Conservation (phyloP, 2,797 vertebrate species). For the Dryobates pubescens region DNA sequence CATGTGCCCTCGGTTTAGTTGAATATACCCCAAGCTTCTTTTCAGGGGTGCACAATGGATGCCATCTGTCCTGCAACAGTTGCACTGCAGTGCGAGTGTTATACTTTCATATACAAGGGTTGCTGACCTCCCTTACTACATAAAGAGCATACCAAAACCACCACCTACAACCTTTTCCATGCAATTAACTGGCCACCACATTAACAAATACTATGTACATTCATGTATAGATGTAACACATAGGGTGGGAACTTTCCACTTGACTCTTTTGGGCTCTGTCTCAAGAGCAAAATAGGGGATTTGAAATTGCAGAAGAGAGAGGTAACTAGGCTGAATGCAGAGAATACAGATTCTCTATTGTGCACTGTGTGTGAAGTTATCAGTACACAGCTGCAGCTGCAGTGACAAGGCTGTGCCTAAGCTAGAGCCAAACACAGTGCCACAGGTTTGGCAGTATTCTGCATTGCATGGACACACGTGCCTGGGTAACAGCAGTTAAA, state of each 20-base stretch:
- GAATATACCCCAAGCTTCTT: not conserved
- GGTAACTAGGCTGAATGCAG: not conserved
- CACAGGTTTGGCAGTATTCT: rapidly evolving
- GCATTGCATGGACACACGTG: rapidly evolving
- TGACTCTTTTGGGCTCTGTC: not conserved
- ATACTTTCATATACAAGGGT: not conserved
- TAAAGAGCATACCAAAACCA: not conserved
- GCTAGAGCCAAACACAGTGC: not conserved
- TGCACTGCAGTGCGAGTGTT: not conserved
- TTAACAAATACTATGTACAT: not conserved
- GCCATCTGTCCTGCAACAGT: not conserved
- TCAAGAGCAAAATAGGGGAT: not conserved
- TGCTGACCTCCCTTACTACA: not conserved
- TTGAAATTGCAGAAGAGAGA: not conserved
- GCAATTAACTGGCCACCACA: not conserved
- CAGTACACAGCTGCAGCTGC: not conserved
- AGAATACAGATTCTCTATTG: not conserved
- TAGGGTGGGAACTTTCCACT: not conserved
- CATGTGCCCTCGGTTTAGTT: not conserved
- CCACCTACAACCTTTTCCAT: not conserved
- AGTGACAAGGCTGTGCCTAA: not conserved
- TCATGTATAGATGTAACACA: not conserved
- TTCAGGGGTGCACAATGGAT: not conserved
- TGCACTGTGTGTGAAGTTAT: rapidly evolving
- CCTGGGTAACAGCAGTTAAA: rapidly evolving